These are phyloP conservation scores for Eudorcas thomsonii DNA, from an alignment of 2,113 vertebrate species.

Conservation along the genomic window DNA sequence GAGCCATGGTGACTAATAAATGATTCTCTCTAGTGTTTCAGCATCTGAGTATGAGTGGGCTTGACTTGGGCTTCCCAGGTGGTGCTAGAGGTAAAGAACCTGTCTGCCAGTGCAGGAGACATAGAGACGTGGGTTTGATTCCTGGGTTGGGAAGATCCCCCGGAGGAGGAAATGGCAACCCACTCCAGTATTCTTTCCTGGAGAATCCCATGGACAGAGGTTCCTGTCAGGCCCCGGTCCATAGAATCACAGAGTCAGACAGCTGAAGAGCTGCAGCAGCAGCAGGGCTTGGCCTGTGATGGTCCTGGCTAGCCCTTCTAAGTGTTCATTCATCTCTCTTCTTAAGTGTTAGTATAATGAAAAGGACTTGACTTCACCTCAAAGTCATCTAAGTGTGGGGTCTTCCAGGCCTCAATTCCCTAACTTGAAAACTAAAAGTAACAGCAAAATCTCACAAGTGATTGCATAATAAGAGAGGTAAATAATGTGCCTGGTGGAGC, in stretches of 20 bases:
- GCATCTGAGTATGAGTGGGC: too few species aligned
- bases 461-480: rapidly evolving
- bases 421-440: background rate
- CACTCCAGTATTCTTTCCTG: background rate
- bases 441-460: background rate
- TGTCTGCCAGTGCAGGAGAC: background rate
- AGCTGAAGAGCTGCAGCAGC: background rate
- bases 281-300: rapidly evolving
- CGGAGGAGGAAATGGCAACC: background rate
- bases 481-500: rapidly evolving
- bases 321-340: background rate
- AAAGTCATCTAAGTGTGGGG: rapidly evolving
- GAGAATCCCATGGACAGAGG: background rate
- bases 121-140: background rate
- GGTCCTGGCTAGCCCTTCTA: too few species aligned
- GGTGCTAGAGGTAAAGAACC: background rate
- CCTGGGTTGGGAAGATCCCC: background rate
- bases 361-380: background rate
- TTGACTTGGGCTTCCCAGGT: background rate
- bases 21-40: too few species aligned
- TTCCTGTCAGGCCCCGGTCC: background rate
- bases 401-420: too few species aligned
- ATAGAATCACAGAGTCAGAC: background rate
- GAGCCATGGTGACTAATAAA: background rate
- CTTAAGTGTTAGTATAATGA: too few species aligned